Percentiles rank a stretch among this genome's conserved stretches.
phyloP scores from a whole-genome alignment of 2,797 vertebrate genomes.

The Dallia pectoralis region DNA sequence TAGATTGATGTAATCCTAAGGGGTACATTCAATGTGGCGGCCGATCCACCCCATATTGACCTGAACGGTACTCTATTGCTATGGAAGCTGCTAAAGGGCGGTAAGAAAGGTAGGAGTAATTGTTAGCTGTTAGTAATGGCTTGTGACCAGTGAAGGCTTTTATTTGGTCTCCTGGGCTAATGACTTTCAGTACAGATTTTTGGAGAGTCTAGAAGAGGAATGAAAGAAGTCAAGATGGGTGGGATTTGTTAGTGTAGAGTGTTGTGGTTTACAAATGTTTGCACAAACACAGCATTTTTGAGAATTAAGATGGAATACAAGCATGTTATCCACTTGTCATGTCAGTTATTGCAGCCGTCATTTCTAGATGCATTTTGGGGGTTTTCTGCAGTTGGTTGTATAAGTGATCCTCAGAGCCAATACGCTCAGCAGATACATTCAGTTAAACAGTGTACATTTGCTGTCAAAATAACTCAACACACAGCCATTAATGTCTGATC shows the following conservation, averaged over 20 bases:
- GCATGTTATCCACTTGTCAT: too few species aligned
- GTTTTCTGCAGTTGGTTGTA: too few species aligned
- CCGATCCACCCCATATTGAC: not conserved
- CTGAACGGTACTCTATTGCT: not conserved
- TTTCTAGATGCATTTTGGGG: too few species aligned
- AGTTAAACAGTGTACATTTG: too few species aligned
- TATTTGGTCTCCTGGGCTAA: conserved; percentile 17
- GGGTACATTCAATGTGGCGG: not conserved
- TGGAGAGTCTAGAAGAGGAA: not conserved
- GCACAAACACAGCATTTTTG: too few species aligned
- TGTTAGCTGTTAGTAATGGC: not conserved
- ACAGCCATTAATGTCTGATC: too few species aligned
- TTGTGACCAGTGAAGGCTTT: conserved; percentile 5
- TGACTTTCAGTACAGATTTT: not conserved
- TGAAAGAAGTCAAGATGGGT: not conserved
- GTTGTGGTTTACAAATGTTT: too few species aligned
- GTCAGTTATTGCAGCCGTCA: too few species aligned
- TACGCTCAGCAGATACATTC: too few species aligned
- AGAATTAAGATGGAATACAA: too few species aligned
- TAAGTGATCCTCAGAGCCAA: too few species aligned
- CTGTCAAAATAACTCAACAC: too few species aligned
- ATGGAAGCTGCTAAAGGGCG: not conserved
- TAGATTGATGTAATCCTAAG: not conserved
- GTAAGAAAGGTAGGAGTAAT: not conserved
- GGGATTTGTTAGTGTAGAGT: conserved; percentile 15